These are phyloP conservation scores for Equus quagga DNA, from an alignment of 2,113 vertebrate genomes.

Conservation along the genomic window DNA sequence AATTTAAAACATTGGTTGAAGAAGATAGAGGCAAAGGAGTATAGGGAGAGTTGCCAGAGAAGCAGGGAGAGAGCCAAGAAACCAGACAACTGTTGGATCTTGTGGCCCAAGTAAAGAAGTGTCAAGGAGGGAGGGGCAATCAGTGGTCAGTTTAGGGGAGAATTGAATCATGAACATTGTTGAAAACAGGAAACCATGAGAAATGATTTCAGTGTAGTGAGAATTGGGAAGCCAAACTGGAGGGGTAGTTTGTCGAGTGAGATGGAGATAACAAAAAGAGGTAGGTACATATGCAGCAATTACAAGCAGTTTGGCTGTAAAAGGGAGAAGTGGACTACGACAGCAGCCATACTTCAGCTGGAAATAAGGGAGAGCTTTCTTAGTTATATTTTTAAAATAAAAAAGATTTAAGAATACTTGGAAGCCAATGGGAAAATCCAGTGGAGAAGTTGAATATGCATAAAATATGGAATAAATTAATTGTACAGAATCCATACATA, in stretches of 20 bases:
- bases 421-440: background rate
- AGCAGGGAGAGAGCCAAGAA: background rate
- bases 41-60: background rate
- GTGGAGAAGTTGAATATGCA: background rate
- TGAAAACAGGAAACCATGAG: background rate
- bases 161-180: background rate
- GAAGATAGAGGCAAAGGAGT: background rate
- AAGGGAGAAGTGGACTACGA: background rate
- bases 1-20: background rate
- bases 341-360: background rate
- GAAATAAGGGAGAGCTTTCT: background rate
- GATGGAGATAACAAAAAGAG: background rate
- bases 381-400: background rate
- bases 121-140: background rate
- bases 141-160: background rate
- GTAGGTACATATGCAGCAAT: no score
- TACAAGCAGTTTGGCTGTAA: background rate
- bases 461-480: background rate
- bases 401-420: background rate
- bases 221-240: background rate
- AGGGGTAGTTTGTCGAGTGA: background rate
- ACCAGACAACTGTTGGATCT: background rate
- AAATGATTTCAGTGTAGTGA: background rate
- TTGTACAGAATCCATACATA: background rate
- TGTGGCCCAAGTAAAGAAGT: background rate